Evolutionary conservation across 2,797 vertebrate genomes (phyloP).

Genomic region (Muscicapa comitata): DNA sequence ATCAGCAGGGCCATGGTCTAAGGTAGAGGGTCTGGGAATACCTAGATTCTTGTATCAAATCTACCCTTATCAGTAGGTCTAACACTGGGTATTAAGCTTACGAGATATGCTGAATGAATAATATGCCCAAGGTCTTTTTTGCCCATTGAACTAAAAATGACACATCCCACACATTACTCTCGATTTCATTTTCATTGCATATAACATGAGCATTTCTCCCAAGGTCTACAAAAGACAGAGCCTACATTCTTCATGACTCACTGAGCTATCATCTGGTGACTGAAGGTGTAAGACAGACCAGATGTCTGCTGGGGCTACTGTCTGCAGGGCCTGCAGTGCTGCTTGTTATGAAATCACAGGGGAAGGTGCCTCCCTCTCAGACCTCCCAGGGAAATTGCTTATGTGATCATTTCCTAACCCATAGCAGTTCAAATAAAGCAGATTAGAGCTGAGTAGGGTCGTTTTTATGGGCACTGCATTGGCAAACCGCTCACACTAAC

Average conservation of each 20-base stretch:
- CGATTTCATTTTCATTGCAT: background rate
- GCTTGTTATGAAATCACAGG: background rate
- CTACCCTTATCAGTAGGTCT: background rate
- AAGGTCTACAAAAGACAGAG: background rate
- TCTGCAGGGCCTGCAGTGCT: background rate
- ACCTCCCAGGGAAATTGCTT: background rate
- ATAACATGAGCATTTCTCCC: background rate
- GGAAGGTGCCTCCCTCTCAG: background rate
- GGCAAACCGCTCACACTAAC: background rate
- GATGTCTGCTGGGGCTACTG: background rate
- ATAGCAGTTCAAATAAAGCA: background rate
- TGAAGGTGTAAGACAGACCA: conserved; percentile 36
- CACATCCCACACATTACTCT: background rate
- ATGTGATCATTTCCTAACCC: background rate
- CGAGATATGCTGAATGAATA: background rate
- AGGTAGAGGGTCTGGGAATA: background rate
- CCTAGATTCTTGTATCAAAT: background rate
- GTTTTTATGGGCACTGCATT: background rate
- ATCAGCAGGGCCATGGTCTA: background rate
- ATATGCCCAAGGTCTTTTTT: background rate
- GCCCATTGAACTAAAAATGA: background rate
- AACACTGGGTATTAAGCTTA: background rate
- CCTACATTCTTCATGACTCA: background rate
- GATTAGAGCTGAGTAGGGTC: background rate
- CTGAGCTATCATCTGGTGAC: background rate